A percentile compares a stretch with the other conserved stretches of the same genome.
Conservation (phyloP, 2,113 vertebrate species). For the Bolborhynchus lineola region DNA sequence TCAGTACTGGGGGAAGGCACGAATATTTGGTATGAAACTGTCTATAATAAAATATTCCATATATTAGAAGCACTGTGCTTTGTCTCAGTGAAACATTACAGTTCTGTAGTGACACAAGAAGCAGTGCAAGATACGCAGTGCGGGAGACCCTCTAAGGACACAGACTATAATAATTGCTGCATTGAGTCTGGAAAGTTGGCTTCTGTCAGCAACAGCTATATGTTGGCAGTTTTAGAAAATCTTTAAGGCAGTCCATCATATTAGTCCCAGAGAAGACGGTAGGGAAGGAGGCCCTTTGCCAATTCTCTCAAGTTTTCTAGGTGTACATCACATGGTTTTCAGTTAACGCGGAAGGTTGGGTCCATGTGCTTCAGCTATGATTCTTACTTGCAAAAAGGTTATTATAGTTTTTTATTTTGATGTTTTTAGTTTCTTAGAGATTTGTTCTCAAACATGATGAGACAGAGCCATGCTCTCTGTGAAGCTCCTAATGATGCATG, state of each 20-base stretch:
- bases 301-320: not conserved
- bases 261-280: not conserved
- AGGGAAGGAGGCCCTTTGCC: not conserved
- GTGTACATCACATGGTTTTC: not conserved
- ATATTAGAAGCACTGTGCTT: not conserved
- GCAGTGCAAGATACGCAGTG: not conserved
- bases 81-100: not conserved
- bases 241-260: not conserved
- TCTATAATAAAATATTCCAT: not conserved
- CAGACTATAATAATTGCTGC: not conserved
- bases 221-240: not conserved
- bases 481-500: not conserved
- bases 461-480: not conserved
- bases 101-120: not conserved
- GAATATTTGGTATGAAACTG: not conserved
- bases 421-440: not conserved
- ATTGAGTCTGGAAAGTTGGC: not conserved
- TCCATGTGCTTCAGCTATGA: not conserved
- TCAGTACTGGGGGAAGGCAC: not conserved
- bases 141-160: not conserved
- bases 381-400: not conserved
- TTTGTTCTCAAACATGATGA: not conserved
- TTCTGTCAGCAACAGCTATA: not conserved
- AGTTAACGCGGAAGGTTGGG: not conserved
- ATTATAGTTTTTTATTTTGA: not conserved